Base-by-base conservation (phyloP, 2,113 vertebrate species). In the Sitta europaea region DNA sequence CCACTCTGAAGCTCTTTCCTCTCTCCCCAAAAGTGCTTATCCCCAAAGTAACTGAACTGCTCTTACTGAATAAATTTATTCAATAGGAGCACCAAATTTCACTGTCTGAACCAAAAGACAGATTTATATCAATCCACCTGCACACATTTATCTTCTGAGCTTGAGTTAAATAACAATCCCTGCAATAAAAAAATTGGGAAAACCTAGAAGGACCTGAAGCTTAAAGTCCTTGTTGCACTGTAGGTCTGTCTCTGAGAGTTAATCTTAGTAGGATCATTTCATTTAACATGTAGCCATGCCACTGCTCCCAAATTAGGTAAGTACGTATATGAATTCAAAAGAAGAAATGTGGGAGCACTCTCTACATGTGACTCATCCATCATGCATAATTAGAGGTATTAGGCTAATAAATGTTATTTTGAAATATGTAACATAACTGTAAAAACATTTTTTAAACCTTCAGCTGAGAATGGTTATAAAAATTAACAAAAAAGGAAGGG, bases 341-440 rank as follows among this genome's bases (percentile, higher is more conserved):
- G 40, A 89, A 90, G 48, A 89, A 91, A 92, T 62, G 87, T 88
- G 84, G 93, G 91, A 92, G 84, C 62, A 79, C 62, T 14, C 29
- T 91, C 35, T n/a, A 47, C 29, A 51, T 79, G 36, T 94, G 93
- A 92, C 62, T 96, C 93, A 94, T 63, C 59, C 68, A 58, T 88
- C 87, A 92, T 31, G 50, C 29, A 76, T 90, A 94, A 94, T 94
- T 90, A 94, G 80, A 91, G 48, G 47, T 72, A 91, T 79, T 94
- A 93, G 61, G 58, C 50, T 91, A 94, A 94, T 91, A 89, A 95
- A 88, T 47, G 85, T 86, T 96, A 94, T 90, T 95, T 91, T 94
- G 90, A 96, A 88, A 95, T 70, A 89, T 1, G 10, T 57, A 93
- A 91, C 91, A 78, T 77, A 84, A 74, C 45, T 81, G 76, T 90